Evolutionary conservation across 1,140 invertebrate species (phyloP).

Genomic region (Anagrus nilaparvatae): DNA sequence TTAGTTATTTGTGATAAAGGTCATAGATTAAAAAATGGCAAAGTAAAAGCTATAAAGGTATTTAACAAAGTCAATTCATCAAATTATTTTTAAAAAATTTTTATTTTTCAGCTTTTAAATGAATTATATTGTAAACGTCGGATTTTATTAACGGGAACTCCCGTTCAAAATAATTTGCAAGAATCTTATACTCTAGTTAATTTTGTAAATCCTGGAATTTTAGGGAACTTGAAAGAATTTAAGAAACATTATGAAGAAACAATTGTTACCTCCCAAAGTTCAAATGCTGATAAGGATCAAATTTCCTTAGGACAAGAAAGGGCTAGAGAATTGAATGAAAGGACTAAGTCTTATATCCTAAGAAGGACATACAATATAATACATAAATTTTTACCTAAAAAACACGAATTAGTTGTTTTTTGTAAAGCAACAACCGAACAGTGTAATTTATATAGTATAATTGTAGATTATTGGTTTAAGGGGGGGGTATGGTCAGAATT

Average conservation of each 20-base stretch:
- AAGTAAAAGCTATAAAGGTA: constrained; percentile 49
- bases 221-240: constrained; percentile 46
- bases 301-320: constrained; percentile 43
- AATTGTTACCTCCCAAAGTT: constrained; percentile 49
- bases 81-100: too few species aligned
- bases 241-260: constrained; percentile 50
- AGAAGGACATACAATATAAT: constrained; percentile 58
- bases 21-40: constrained; percentile 54
- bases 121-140: constrained; percentile 42
- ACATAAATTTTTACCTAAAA: constrained; percentile 56
- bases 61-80: too few species aligned
- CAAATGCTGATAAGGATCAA: constrained; percentile 40
- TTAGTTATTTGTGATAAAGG: constrained; percentile 59
- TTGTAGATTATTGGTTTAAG: constrained; percentile 40
- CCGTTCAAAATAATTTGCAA: constrained; percentile 63
- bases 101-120: constrained; percentile 36
- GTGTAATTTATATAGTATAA: constrained; percentile 41
- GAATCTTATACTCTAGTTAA: constrained; percentile 56
- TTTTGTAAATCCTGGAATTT: constrained; percentile 56
- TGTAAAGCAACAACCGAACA: constrained; percentile 51
- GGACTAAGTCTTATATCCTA: constrained; percentile 53
- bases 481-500: too few species aligned
- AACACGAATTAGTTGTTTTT: constrained; percentile 59
- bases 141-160: constrained; percentile 61
- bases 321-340: constrained; percentile 46